These are phyloP conservation scores for Theocolax elegans DNA, from an alignment of 1,140 invertebrate species.

Conservation along the genomic window DNA sequence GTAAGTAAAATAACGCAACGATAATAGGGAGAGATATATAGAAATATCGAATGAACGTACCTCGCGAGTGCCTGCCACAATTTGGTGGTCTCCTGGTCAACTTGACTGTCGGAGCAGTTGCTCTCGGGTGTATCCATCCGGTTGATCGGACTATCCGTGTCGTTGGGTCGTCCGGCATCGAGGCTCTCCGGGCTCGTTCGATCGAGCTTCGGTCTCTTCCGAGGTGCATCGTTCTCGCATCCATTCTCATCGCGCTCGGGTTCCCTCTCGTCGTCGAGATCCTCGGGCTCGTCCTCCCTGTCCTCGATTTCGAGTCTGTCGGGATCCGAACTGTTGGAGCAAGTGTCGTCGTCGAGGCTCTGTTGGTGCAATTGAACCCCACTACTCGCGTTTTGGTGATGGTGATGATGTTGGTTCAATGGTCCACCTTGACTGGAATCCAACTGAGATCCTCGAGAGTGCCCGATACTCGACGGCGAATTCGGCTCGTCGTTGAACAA, in stretches of 20 bases:
- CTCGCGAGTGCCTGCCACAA: constrained; percentile 69
- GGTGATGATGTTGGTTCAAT: constrained; percentile 50
- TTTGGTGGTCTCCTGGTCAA: constrained; percentile 71
- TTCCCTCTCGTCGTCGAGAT: background rate
- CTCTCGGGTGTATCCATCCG: constrained; percentile 69
- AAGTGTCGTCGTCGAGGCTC: constrained; percentile 58
- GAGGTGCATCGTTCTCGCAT: background rate
- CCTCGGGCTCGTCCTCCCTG: constrained; percentile 1
- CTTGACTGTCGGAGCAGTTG: constrained; percentile 69
- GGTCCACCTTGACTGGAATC: too few relatives aligned
- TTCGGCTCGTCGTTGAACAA: constrained; percentile 59
- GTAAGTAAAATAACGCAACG: too few relatives aligned
- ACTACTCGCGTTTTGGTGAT: too few relatives aligned
- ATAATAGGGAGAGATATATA: too few relatives aligned
- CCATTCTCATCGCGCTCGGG: background rate
- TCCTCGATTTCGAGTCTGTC: constrained; percentile 56
- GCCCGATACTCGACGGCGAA: constrained; percentile 64
- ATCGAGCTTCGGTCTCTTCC: background rate
- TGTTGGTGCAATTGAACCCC: constrained; percentile 58
- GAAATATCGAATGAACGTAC: background rate
- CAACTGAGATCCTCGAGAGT: too few relatives aligned
- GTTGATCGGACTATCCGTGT: constrained; percentile 58
- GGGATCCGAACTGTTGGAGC: constrained; percentile 70
- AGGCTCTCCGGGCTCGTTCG: background rate
- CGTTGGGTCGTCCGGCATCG: background rate